Conservation (phyloP, 2,113 vertebrate genomes). For the Noturus placidus region DNA sequence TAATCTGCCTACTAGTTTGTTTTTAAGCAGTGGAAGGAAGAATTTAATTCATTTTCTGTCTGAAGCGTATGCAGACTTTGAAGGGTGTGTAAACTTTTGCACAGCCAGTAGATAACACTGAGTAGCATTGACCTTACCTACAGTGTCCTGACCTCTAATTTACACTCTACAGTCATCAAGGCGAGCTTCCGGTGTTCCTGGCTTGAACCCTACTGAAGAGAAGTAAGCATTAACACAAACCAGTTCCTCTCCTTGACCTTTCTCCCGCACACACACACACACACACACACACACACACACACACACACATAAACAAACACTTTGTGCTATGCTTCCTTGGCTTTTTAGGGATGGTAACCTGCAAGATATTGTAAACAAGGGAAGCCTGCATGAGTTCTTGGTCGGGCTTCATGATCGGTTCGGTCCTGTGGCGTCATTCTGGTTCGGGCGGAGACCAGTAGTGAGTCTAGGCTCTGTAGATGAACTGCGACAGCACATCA, state of each 20-base stretch:
- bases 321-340: neutral
- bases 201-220: slow-evolving; percentile 89
- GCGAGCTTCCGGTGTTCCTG: slow-evolving; percentile 88
- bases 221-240: slow-evolving; percentile 76
- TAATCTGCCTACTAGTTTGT: neutral
- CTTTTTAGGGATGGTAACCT: slow-evolving; percentile 89
- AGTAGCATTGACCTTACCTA: neutral
- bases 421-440: slow-evolving; percentile 89
- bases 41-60: neutral
- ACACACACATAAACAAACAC: neutral
- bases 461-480: slow-evolving; percentile 87
- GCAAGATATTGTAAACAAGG: slow-evolving; percentile 85
- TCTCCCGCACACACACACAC: neutral
- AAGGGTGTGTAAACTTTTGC: neutral
- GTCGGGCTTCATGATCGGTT: slow-evolving; percentile 85
- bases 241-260: slow-evolving; percentile 9
- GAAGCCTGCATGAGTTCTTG: slow-evolving; percentile 91
- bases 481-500: slow-evolving; percentile 86
- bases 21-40: neutral
- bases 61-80: neutral
- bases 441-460: slow-evolving; percentile 90
- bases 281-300: neutral
- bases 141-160: neutral
- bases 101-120: neutral
- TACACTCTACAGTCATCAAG: slow-evolving; percentile 80